Base-by-base conservation (phyloP, 2,113 vertebrate species). In the Scytalopus superciliaris region DNA sequence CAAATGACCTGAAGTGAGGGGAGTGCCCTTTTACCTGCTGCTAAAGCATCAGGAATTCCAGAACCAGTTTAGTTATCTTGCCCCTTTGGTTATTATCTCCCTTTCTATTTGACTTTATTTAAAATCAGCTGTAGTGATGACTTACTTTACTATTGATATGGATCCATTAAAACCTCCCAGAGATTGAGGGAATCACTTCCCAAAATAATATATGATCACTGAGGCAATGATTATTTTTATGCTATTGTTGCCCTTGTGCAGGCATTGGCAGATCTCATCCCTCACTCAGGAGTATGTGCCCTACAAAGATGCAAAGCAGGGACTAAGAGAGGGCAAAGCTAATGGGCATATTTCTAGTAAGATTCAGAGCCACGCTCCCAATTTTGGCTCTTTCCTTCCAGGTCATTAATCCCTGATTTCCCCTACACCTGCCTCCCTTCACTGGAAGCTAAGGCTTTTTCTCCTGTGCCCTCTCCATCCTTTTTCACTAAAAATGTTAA, bases 221-320 rank as follows among this genome's bases (percentile, higher is more conserved):
- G 47, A 75, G 17, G 47, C 35, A 52, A 39, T 70, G 8, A 52
- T 52, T 40, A 6, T 33, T 59, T 70, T 89, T 44, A 31, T 33
- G 7, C 24, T 53, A 1, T 17, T 22, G 11, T 39, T 86, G 12
- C 22, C 63, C 23, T 44, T 74, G 68, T 44, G 60, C 24, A 2
- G 37, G 19, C 42, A 21, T 2, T 62, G 52, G 18, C 57, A 89
- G 66, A 39, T 5, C n/a, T 89, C 52, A 5, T 3, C 21, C 19
- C 24, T 89, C 33, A 3, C 15, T n/a, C n/a, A 3, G 5, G 14
- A 69, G 4, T 7, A 15, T 0, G 5, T 44, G 35, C 10, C 63
- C n/a, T 45, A 19, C 9, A 30, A n/a, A 49, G 31, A 10, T 59
- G 56, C 31, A 55, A 52, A 30, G 19, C 25, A 57, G 49, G n/a